These are phyloP conservation scores for Paradoxurus hermaphroditus DNA, from an alignment of 2,113 vertebrate genomes.

Conservation along the genomic window DNA sequence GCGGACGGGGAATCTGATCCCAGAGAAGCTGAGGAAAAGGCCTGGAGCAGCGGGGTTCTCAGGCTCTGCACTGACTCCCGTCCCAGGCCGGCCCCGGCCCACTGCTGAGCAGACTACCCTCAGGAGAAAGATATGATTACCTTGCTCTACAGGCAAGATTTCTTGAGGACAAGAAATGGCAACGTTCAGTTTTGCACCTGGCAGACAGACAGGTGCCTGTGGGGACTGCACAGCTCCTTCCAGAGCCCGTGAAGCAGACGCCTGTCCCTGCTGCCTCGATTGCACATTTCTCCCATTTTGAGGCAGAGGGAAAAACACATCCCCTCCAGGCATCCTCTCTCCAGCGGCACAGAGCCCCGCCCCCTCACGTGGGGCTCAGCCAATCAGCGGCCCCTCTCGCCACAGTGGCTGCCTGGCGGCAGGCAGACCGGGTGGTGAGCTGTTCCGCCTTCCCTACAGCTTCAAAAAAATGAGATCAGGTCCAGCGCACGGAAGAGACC, in stretches of 20 bases:
- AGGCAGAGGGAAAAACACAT: neutral
- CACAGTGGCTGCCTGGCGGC: neutral
- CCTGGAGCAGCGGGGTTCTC: neutral
- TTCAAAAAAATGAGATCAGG: neutral
- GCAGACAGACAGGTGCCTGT: neutral
- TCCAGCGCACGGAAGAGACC: neutral
- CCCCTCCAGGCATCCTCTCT: neutral
- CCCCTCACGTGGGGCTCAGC: neutral
- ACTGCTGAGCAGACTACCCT: neutral
- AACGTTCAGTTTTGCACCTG: neutral
- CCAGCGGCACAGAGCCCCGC: neutral
- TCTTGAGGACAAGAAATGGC: neutral
- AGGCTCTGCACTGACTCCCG: no score
- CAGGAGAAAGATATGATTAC: neutral
- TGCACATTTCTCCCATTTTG: fast-evolving
- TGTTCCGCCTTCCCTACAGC: neutral
- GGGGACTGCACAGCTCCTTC: neutral
- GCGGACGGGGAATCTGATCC: neutral
- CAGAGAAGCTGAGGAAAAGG: neutral
- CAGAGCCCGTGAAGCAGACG: neutral
- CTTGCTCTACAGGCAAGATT: neutral
- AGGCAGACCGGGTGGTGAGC: no score
- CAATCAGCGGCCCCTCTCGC: neutral
- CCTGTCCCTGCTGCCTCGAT: neutral
- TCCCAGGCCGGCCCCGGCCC: neutral